These are phyloP conservation scores for Ferrisia virgata DNA, from an alignment of 2,888 invertebrate genomes.

Conservation along the genomic window DNA sequence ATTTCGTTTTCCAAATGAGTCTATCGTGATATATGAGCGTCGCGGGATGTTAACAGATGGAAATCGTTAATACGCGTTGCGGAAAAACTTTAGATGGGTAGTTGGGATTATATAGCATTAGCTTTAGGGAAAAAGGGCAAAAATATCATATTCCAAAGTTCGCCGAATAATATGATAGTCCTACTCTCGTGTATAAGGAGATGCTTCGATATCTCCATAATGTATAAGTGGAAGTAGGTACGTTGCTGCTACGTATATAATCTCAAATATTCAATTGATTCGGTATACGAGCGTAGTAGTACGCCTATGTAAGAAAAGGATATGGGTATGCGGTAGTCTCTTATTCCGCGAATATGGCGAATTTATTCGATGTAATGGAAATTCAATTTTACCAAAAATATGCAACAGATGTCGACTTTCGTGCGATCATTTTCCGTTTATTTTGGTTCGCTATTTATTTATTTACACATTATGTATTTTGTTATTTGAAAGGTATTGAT, in stretches of 20 bases:
- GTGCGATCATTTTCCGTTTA: no score
- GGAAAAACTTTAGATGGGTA: slow-evolving; percentile 34
- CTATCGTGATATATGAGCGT: slow-evolving; percentile 39
- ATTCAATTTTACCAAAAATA: background rate
- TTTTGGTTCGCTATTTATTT: no score
- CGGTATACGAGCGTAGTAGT: background rate
- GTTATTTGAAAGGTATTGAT: no score
- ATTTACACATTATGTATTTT: no score
- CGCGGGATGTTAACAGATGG: slow-evolving; percentile 42
- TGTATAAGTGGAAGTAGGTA: background rate
- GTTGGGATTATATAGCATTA: slow-evolving; percentile 1
- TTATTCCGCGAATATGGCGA: background rate
- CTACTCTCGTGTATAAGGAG: background rate
- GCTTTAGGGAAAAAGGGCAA: background rate
- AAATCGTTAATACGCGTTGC: slow-evolving; percentile 40
- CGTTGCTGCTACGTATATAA: background rate
- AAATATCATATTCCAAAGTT: slow-evolving; percentile 17
- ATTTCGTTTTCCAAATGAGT: slow-evolving; percentile 36
- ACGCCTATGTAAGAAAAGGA: no score
- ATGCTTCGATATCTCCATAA: background rate
- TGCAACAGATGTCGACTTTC: background rate
- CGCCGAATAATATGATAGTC: no score
- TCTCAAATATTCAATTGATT: background rate
- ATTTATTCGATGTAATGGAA: background rate
- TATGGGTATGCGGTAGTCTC: background rate